These are phyloP conservation scores for Psittacula echo DNA, from an alignment of 2,797 vertebrate species.

Conservation along the genomic window DNA sequence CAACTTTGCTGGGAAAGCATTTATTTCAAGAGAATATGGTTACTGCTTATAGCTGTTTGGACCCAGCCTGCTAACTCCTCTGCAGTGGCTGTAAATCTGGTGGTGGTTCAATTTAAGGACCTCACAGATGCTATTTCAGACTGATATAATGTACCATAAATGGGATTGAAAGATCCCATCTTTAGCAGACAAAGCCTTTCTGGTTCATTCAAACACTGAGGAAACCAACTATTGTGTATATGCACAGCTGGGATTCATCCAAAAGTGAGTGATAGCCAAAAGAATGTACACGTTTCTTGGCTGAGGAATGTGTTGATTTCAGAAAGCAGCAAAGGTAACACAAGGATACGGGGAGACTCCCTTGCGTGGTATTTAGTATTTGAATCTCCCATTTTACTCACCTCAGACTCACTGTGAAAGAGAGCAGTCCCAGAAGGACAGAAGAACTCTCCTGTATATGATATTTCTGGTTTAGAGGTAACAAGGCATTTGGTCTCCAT, in stretches of 20 bases:
- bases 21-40: slow-evolving; percentile 55
- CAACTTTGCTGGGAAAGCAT: slow-evolving; percentile 60
- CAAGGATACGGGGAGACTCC: slow-evolving; percentile 46
- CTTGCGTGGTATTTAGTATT: neutral
- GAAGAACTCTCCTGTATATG: neutral
- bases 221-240: slow-evolving; percentile 21
- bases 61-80: slow-evolving; percentile 64
- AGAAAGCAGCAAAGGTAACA: slow-evolving; percentile 47
- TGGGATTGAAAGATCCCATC: slow-evolving; percentile 50
- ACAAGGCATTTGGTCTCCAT: neutral
- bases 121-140: slow-evolving; percentile 45
- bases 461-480: neutral
- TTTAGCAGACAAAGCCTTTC: slow-evolving; percentile 44
- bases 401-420: neutral
- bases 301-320: slow-evolving; percentile 46
- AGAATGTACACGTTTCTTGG: slow-evolving; percentile 43
- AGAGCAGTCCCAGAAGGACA: neutral
- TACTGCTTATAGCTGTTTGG: slow-evolving; percentile 37
- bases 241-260: slow-evolving; percentile 34
- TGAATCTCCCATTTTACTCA: neutral
- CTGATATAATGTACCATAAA: slow-evolving; percentile 56
- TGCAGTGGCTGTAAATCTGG: slow-evolving; percentile 61
- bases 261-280: slow-evolving; percentile 46
- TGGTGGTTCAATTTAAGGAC: slow-evolving; percentile 23
- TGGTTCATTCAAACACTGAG: slow-evolving; percentile 38